Conservation (phyloP, 2,888 invertebrate species). For the Ophioninae sp. region DNA sequence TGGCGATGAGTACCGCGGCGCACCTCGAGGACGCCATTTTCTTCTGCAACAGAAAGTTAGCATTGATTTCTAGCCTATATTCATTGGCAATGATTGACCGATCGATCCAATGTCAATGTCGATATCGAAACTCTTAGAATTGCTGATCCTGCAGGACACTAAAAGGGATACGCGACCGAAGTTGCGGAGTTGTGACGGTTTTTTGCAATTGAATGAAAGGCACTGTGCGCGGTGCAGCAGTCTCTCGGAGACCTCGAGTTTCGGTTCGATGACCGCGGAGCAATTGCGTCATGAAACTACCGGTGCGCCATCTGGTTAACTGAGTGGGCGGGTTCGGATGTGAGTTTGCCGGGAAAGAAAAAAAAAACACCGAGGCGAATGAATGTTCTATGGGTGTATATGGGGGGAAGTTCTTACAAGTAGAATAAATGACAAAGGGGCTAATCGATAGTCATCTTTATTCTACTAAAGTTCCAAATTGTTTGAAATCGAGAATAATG, state of each 20-base stretch:
- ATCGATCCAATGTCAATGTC: background rate
- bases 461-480: background rate
- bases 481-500: background rate
- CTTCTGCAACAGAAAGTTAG: conserved; percentile 68
- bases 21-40: conserved; percentile 73
- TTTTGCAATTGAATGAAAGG: conserved; percentile 70
- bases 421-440: background rate
- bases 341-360: conserved; percentile 2
- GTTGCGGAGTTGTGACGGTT: conserved; percentile 53
- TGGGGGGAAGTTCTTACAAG: background rate
- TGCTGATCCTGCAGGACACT: conserved; percentile 33
- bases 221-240: conserved; percentile 48
- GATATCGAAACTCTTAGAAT: background rate
- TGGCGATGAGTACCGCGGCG: conserved; percentile 66
- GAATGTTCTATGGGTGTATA: background rate
- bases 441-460: background rate
- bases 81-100: background rate
- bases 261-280: conserved; percentile 72
- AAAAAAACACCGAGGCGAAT: background rate
- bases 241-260: conserved; percentile 58
- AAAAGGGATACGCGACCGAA: conserved; percentile 32
- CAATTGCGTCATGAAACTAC: conserved; percentile 69
- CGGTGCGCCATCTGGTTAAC: conserved; percentile 61
- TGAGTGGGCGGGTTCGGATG: conserved; percentile 37
- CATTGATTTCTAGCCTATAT: background rate